Conservation (phyloP, 37 sponge, comb jelly and placozoan species). For the Mnemiopsis leidyi region DNA sequence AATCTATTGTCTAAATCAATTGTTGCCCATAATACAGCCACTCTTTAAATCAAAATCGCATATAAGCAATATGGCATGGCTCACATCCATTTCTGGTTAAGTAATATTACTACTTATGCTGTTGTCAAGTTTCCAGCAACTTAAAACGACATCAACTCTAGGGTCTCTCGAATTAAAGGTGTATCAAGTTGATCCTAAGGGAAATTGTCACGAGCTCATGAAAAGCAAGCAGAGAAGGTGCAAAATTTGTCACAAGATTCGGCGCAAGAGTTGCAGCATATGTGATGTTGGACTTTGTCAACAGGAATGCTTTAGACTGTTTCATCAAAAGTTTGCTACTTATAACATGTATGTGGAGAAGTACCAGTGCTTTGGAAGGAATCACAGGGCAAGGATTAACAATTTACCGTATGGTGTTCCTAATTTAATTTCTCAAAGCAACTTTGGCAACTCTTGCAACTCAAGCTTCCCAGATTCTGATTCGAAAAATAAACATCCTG, state of each 20-base stretch:
- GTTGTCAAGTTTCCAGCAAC: too few relatives aligned
- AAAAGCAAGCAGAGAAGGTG: not conserved
- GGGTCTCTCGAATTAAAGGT: not conserved
- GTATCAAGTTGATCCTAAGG: not conserved
- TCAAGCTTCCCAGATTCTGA: too few relatives aligned
- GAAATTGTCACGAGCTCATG: not conserved
- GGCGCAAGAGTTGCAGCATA: not conserved
- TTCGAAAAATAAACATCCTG: too few relatives aligned
- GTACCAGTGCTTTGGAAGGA: not conserved
- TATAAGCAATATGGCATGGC: too few relatives aligned
- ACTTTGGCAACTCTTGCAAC: too few relatives aligned
- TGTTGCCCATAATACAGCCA: too few relatives aligned
- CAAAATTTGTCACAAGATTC: slow-evolving; percentile 17
- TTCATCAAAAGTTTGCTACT: not conserved
- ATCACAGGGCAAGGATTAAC: not conserved
- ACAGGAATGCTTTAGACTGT: not conserved
- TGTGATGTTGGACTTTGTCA: slow-evolving; percentile 25
- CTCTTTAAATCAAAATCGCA: too few relatives aligned
- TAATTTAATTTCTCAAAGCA: too few relatives aligned
- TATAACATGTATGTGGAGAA: slow-evolving; percentile 1
- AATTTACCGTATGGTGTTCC: not conserved
- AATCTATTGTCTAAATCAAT: too few relatives aligned
- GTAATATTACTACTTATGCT: too few relatives aligned
- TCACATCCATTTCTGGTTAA: too few relatives aligned
- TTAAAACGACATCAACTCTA: too few relatives aligned